These are phyloP conservation scores for Philaethria dido DNA, from an alignment of 2,888 invertebrate genomes.

Conservation along the genomic window DNA sequence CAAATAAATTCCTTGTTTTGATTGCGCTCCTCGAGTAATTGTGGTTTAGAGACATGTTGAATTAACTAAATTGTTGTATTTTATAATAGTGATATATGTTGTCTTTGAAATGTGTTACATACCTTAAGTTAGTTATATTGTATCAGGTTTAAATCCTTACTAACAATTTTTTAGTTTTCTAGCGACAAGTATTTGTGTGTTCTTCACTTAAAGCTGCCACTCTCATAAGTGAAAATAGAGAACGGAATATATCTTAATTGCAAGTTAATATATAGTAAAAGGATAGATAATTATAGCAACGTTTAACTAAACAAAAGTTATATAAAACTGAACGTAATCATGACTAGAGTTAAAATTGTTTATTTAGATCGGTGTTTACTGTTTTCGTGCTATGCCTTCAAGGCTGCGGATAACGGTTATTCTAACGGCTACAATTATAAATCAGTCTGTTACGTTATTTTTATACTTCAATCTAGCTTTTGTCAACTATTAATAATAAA, in stretches of 20 bases:
- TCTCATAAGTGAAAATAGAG: no score
- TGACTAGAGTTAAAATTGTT: background rate
- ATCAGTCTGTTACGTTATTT: conserved; percentile 14
- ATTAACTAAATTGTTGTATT: conserved; percentile 6
- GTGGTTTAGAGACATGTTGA: background rate
- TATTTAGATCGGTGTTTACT: conserved; percentile 16
- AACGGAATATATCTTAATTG: no score
- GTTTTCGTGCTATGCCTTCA: conserved; percentile 26
- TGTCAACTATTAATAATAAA: background rate
- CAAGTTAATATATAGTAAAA: no score
- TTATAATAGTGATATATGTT: conserved; percentile 9
- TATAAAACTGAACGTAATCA: conserved; percentile 1
- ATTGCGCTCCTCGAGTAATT: conserved; percentile 22
- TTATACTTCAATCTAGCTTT: background rate
- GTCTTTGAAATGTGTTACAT: background rate
- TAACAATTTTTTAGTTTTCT: no score
- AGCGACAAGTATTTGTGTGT: no score
- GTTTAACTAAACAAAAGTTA: no score
- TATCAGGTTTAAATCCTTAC: no score
- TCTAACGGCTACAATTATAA: conserved; percentile 18
- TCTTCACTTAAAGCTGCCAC: no score
- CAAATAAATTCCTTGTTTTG: conserved; percentile 35
- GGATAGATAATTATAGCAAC: no score
- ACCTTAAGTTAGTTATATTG: no score
- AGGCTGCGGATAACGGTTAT: conserved; percentile 27